These are phyloP conservation scores for Hybognathus amarus DNA, from an alignment of 2,797 vertebrate species.

Conservation along the genomic window DNA sequence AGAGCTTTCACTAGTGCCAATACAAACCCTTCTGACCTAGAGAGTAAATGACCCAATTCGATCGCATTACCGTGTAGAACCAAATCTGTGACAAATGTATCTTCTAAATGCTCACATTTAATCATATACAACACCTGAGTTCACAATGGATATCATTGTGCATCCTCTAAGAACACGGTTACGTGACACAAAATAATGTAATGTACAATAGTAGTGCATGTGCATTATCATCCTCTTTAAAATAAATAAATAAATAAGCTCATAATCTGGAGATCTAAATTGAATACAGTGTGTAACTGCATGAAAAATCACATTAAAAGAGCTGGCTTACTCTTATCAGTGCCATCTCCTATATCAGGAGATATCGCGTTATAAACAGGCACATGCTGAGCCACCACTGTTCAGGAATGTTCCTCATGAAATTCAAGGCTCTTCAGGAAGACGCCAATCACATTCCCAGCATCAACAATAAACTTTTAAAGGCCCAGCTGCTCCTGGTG, in stretches of 20 bases:
- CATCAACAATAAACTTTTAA: constrained; percentile 63
- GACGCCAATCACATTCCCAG: constrained; percentile 44
- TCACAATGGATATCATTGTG: constrained; percentile 19
- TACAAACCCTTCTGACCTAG: constrained; percentile 21
- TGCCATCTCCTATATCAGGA: constrained; percentile 72
- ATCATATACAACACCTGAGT: constrained; percentile 29
- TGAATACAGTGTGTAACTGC: constrained; percentile 76
- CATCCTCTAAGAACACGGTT: constrained; percentile 28
- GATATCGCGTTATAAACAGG: constrained; percentile 73
- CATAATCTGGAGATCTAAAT: constrained; percentile 82
- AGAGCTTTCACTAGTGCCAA: constrained; percentile 18
- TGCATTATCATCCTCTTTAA: constrained; percentile 27
- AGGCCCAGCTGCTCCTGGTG: constrained; percentile 60
- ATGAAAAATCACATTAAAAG: constrained; percentile 76
- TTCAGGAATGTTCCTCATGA: constrained; percentile 55
- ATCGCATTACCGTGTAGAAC: constrained; percentile 42
- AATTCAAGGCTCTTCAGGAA: constrained; percentile 56
- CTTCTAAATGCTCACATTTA: constrained; percentile 38
- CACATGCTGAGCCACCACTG: constrained; percentile 59
- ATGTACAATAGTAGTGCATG: constrained; percentile 29
- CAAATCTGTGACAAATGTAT: constrained; percentile 32
- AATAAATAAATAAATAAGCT: constrained; percentile 70
- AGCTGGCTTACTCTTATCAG: constrained; percentile 77
- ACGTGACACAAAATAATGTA: constrained; percentile 1
- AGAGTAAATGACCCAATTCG: constrained; percentile 47